These are phyloP conservation scores for Gambusia holbrooki DNA, from an alignment of 2,113 vertebrate genomes.

Conservation along the genomic window DNA sequence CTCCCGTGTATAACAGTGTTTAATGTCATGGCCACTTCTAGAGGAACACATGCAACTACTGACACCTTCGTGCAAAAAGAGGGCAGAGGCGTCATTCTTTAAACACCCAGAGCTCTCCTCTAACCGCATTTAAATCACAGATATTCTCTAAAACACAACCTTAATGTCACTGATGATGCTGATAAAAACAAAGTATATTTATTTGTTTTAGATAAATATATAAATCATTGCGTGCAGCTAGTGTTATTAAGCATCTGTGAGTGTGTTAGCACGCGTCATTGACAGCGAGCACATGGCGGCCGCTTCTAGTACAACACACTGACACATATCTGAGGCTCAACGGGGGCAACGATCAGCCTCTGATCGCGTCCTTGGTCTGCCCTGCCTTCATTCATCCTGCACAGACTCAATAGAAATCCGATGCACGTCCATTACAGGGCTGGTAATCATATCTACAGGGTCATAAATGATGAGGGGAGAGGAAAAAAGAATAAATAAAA, in stretches of 20 bases:
- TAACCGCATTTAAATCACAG: not conserved
- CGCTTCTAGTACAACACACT: conserved; percentile 71
- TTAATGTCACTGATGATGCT: not conserved
- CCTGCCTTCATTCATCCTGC: conserved; percentile 49
- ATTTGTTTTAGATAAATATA: not conserved
- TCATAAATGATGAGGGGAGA: conserved; percentile 45
- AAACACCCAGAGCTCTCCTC: conserved; percentile 6
- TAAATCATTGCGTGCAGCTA: not conserved
- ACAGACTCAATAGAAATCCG: conserved; percentile 56
- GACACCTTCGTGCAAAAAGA: conserved; percentile 39
- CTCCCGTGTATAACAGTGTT: conserved; percentile 9
- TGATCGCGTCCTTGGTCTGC: conserved; percentile 38
- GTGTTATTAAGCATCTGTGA: conserved; percentile 17
- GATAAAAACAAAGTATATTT: not conserved
- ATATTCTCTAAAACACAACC: not conserved
- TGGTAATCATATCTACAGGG: conserved; percentile 66
- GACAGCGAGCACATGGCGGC: conserved; percentile 75
- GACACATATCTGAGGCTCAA: conserved; percentile 68
- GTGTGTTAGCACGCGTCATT: conserved; percentile 43
- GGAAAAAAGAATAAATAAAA: not conserved
- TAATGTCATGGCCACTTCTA: not conserved
- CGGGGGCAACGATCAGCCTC: conserved; percentile 33
- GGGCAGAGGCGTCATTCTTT: conserved; percentile 33
- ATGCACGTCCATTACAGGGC: conserved; percentile 57
- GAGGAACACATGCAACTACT: conserved; percentile 14